Evolutionary conservation across 2,888 invertebrate species (phyloP), one percentile per base, ranked within the genome.

Genomic region (Pemphredon lugubris): DNA sequence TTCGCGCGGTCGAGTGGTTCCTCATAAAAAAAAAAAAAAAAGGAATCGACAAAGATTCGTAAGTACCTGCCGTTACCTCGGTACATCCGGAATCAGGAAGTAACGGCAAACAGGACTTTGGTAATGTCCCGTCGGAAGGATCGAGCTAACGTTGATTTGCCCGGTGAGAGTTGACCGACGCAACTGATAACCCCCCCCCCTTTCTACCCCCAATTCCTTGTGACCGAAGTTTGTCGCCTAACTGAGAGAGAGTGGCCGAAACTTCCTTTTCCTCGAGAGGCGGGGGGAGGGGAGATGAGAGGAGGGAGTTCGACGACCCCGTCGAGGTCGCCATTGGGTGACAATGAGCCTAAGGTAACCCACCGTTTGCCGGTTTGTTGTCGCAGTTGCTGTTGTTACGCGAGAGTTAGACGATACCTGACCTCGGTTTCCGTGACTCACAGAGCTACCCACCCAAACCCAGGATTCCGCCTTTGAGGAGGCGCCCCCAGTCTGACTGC

Each of bases 251-350:
- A 65, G 63, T 32, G 34, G 64, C 66, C n/a, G n/a, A 66, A 75
- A 77, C 77, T 77, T 77, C 77, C 77, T 75, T 77, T 75, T 72
- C 77, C 75, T 65, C 23, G 63, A n/a, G n/a, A n/a, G n/a, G n/a
- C n/a, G n/a, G n/a, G n/a, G n/a, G n/a, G n/a, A n/a, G n/a, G n/a
- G n/a, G n/a, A n/a, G n/a, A n/a, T n/a, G n/a, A n/a, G n/a, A 7
- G 26, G 42, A 51, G 75, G 68, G 77, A 77, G 77, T 73, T 60
- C 61, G 63, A 53, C 63, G 55, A 67, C 63, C 63, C 40, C 51
- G 44, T 30, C 21, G 44, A 9, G 26, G 53, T 50, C 39, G 60
- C 61, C 68, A 64, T 74, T 66, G 64, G 63, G 50, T 61, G 72
- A 74, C 79, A 77, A 77, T 79, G 72, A 77, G 72, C 72, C 69